Evolutionary conservation across 2,888 invertebrate genomes (phyloP).

Genomic region (Drosophila anomelani): DNA sequence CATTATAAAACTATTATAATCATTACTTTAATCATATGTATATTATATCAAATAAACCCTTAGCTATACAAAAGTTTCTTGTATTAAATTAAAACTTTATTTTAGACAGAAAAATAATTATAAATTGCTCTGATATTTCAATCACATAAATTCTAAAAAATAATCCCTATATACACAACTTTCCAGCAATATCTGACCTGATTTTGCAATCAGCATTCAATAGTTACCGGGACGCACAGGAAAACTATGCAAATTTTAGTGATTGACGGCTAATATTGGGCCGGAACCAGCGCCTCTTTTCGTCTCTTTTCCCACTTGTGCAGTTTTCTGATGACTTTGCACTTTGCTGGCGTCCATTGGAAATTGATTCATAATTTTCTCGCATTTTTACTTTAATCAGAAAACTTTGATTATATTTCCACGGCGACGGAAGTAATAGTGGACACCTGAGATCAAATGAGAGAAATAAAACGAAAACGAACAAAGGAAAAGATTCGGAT

Average conservation of each 20-base stretch:
- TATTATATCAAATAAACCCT: background rate
- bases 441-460: constrained; percentile 1
- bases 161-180: background rate
- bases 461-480: background rate
- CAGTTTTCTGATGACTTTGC: constrained; percentile 55
- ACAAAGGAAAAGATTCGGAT: no score
- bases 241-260: constrained; percentile 42
- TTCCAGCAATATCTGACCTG: constrained; percentile 3
- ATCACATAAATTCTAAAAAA: background rate
- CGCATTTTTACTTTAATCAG: constrained; percentile 69
- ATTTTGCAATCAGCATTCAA: background rate
- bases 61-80: background rate
- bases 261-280: constrained; percentile 22
- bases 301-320: constrained; percentile 22
- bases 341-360: constrained; percentile 42
- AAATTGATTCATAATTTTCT: constrained; percentile 75
- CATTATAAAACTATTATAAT: no score
- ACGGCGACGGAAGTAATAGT: background rate
- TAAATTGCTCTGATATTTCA: background rate
- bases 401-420: constrained; percentile 52
- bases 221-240: background rate
- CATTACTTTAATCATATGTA: no score
- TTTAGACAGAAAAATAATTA: background rate
- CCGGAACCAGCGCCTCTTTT: background rate
- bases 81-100: background rate